These are phyloP conservation scores for Enteromius radiatus DNA, from an alignment of 2,797 vertebrate species.

Conservation along the genomic window DNA sequence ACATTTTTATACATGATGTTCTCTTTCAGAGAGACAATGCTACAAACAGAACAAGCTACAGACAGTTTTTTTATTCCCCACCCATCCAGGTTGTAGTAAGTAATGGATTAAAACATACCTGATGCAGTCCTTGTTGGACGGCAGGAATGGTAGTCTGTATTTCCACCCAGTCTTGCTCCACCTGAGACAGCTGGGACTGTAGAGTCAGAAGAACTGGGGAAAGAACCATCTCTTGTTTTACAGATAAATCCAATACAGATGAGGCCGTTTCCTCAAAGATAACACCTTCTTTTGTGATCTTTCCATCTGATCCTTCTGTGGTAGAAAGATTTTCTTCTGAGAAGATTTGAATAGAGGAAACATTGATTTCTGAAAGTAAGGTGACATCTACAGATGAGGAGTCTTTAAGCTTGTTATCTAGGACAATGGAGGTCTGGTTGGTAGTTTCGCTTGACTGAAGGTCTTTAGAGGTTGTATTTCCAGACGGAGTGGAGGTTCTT, in stretches of 20 bases:
- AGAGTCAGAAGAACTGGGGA: conserved; percentile 60
- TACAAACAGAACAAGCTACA: neutral
- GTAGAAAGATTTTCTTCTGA: neutral
- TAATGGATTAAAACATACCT: conserved; percentile 72
- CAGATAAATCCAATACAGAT: neutral
- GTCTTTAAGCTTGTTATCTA: neutral
- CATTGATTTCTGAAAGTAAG: neutral
- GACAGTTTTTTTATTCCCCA: neutral
- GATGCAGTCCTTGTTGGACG: conserved; percentile 83
- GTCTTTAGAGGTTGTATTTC: conserved; percentile 9
- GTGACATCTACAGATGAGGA: neutral
- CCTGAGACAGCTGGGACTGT: conserved; percentile 74
- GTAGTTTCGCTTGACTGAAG: neutral
- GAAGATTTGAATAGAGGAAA: neutral
- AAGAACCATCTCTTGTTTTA: conserved; percentile 13
- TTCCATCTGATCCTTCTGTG: neutral
- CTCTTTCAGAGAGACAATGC: conserved; percentile 10
- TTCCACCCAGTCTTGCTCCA: conserved; percentile 85
- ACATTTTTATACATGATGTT: neutral
- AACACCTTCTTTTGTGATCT: conserved; percentile 1
- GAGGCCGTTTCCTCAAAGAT: neutral
- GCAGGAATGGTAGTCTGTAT: conserved; percentile 75
- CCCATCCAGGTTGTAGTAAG: neutral
- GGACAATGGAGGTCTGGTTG: neutral
- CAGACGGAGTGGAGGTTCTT: neutral